Evolutionary conservation across 2,113 vertebrate genomes (phyloP), one percentile per base, ranked within the genome.

Genomic region (Stomatorhinus ivindoensis): DNA sequence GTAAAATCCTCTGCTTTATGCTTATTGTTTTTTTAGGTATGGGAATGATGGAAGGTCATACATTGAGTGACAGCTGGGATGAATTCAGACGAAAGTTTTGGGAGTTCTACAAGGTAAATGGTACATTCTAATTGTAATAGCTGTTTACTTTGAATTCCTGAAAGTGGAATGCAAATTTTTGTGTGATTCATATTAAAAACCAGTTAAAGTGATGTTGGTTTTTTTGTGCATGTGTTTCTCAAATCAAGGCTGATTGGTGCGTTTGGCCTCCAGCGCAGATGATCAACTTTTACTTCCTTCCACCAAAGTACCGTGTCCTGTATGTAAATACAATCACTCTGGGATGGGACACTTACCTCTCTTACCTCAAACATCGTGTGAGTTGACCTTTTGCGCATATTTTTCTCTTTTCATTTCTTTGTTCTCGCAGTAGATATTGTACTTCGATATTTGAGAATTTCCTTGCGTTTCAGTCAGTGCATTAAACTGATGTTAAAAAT

Each of bases 321-420:
- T 99, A 99, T 1, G 94, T 99, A 90, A 99, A 98, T 2, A 94
- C 96, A 2, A 10, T 99, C 69, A 98, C 97, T 0, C 93, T 99
- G 55, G 98, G 98, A 83, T 99, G 98, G 98, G 98, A 99, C 94
- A 96, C 96, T 0, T 99, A 98, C 93, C 96, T 99, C 73, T 98
- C 97, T 89, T 98, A 98, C 93, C 95, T 99, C 55, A 99, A 98
- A 89, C 94, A 98, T 94, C 93, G 95, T 94, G 98, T 98, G 92
- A 96, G 97, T 76, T 0, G 2, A 46, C 58, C 53, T 50, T 46
- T 44, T 35, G 9, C 1, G 10, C n/a, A 19, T 86, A 3, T 27
- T 27, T 17, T 51, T 51, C 13, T 39, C 15, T 53, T 35, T 83
- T 47, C 44, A 84, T n/a, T 84, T 3, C 5, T 83, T 44, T 24